These are phyloP conservation scores for Ailurus styani DNA, from an alignment of 2,113 vertebrate species.

Conservation along the genomic window DNA sequence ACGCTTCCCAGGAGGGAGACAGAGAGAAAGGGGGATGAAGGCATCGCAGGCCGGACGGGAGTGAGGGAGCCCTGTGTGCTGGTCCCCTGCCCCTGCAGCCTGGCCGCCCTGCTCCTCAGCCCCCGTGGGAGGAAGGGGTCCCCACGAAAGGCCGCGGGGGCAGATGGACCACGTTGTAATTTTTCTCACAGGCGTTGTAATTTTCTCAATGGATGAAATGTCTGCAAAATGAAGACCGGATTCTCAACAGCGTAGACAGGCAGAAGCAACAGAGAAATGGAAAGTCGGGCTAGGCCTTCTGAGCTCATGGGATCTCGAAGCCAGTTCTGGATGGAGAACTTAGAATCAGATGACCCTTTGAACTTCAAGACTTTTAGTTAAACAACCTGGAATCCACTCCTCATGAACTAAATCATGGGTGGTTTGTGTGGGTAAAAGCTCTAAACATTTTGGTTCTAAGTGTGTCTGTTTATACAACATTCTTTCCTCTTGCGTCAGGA, in stretches of 20 bases:
- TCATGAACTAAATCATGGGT: background rate
- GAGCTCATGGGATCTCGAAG: background rate
- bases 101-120: fast-evolving
- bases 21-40: background rate
- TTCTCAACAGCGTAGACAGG: background rate
- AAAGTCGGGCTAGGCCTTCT: background rate
- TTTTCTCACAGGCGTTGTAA: no score
- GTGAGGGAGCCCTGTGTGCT: fast-evolving
- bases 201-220: background rate
- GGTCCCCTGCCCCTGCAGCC: fast-evolving
- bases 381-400: background rate
- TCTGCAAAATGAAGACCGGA: background rate
- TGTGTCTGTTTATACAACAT: background rate
- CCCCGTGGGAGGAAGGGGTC: no score
- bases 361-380: background rate
- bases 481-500: background rate
- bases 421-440: background rate
- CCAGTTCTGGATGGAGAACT: background rate
- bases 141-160: fast-evolving
- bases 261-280: no score
- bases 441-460: background rate
- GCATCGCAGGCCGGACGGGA: fast-evolving
- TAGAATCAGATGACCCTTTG: background rate
- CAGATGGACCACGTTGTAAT: fast-evolving
- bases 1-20: background rate